phyloP scores from a whole-genome alignment of 2,888 invertebrate species.

The Drosophila neotestacea region DNA sequence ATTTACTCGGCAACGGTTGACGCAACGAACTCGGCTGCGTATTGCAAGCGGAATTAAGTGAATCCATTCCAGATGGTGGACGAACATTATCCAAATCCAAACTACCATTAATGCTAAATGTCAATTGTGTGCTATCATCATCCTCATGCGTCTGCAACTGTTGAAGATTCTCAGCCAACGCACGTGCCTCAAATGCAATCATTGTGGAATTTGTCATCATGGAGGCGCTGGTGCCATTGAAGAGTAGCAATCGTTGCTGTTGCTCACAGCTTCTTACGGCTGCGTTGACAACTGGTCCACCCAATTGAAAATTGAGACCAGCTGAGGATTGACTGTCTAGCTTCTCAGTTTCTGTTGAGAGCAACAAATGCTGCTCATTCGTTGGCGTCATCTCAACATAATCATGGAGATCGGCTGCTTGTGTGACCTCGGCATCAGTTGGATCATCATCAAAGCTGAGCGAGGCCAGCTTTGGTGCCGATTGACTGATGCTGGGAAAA shows the following conservation, averaged over 20 bases:
- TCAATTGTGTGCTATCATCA: constrained; percentile 84
- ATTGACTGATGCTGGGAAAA: constrained; percentile 92
- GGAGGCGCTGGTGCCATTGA: constrained; percentile 85
- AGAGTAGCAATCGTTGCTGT: constrained; percentile 81
- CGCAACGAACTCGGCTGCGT: constrained; percentile 78
- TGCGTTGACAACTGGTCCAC: constrained; percentile 48
- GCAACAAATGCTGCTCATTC: constrained; percentile 63
- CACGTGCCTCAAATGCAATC: constrained; percentile 91
- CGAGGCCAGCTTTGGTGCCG: constrained; percentile 90
- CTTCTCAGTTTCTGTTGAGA: neutral
- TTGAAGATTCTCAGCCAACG: constrained; percentile 87
- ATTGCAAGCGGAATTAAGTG: constrained; percentile 85
- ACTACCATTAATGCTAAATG: constrained; percentile 87
- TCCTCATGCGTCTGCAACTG: constrained; percentile 50
- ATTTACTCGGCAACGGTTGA: constrained; percentile 79
- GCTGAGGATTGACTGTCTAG: constrained; percentile 11
- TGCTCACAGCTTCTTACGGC: constrained; percentile 63
- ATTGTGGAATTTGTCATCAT: constrained; percentile 89
- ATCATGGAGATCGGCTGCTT: constrained; percentile 71
- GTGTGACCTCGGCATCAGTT: constrained; percentile 86
- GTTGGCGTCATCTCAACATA: constrained; percentile 82
- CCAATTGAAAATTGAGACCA: constrained; percentile 46
- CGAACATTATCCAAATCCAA: constrained; percentile 91
- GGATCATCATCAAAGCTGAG: constrained; percentile 87
- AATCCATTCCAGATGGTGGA: constrained; percentile 92